Evolutionary conservation across 2,113 vertebrate species (phyloP).

Genomic region (Ivindomyrus marchei): DNA sequence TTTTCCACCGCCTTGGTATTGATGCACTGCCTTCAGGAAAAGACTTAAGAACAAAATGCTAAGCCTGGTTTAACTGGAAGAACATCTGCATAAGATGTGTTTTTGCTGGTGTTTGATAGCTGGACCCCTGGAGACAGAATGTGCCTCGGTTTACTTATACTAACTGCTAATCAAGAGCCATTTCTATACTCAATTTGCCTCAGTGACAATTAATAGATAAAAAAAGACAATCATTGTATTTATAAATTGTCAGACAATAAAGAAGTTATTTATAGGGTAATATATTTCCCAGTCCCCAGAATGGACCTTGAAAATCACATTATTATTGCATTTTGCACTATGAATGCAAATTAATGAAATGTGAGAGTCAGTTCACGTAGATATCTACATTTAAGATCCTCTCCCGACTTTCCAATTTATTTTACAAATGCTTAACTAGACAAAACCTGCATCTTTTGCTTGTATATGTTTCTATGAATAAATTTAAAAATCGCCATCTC

Average conservation of each 20-base stretch:
- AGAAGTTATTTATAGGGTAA: not conserved
- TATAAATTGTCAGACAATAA: not conserved
- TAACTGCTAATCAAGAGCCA: not conserved
- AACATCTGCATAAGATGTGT: not conserved
- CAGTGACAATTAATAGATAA: not conserved
- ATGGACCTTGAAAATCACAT: not conserved
- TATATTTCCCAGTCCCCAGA: not conserved
- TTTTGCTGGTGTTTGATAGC: not conserved
- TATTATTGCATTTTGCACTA: not conserved
- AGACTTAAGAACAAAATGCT: not conserved
- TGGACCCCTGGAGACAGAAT: not conserved
- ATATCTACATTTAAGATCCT: not conserved
- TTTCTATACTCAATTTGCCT: not conserved
- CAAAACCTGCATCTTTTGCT: not conserved
- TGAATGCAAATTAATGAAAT: not conserved
- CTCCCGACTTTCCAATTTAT: not conserved
- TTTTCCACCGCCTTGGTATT: not conserved
- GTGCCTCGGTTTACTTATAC: not conserved
- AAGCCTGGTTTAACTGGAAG: not conserved
- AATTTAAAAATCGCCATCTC: not conserved
- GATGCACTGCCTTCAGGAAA: not conserved
- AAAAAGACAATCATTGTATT: not conserved
- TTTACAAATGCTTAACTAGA: not conserved
- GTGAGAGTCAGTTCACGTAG: not conserved
- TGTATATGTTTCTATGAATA: not conserved